Percentiles rank a stretch among this genome's conserved stretches.
These are phyloP conservation scores for Drosophila mayri DNA, from an alignment of 1,140 invertebrate genomes.

Conservation along the genomic window DNA sequence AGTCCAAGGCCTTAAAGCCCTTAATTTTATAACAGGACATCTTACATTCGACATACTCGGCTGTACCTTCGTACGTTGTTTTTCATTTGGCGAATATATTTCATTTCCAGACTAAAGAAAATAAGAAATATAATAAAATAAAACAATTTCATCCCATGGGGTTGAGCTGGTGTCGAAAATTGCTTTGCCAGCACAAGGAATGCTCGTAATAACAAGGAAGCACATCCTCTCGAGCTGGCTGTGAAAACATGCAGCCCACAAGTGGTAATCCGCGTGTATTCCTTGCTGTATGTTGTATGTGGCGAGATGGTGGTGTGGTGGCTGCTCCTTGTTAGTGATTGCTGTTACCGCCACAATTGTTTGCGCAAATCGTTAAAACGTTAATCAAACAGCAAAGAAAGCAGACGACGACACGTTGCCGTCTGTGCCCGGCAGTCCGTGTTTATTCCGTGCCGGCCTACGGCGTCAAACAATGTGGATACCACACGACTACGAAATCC, in stretches of 20 bases:
- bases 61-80: not conserved
- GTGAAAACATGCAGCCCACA: constrained; percentile 41
- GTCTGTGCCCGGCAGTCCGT: constrained; percentile 33
- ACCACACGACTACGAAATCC: constrained; percentile 13
- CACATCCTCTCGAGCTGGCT: constrained; percentile 30
- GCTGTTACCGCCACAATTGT: constrained; percentile 70
- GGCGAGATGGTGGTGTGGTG: not conserved
- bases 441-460: constrained; percentile 33
- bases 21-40: constrained; percentile 12
- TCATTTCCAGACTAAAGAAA: constrained; percentile 24
- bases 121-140: constrained; percentile 22
- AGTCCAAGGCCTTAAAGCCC: constrained; percentile 2
- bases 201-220: constrained; percentile 26
- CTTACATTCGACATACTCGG: not conserved
- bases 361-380: constrained; percentile 80
- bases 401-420: constrained; percentile 45
- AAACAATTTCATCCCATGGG: constrained; percentile 31
- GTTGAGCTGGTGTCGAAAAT: constrained; percentile 35
- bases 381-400: constrained; percentile 80
- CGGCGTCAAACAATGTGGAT: constrained; percentile 49
- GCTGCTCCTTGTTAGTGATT: constrained; percentile 52
- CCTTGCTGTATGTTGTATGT: not conserved
- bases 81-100: constrained; percentile 45
- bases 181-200: constrained; percentile 30
- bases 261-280: constrained; percentile 46